These are phyloP conservation scores for Tetragonula clypearis DNA, from an alignment of 1,140 invertebrate genomes.

Conservation along the genomic window DNA sequence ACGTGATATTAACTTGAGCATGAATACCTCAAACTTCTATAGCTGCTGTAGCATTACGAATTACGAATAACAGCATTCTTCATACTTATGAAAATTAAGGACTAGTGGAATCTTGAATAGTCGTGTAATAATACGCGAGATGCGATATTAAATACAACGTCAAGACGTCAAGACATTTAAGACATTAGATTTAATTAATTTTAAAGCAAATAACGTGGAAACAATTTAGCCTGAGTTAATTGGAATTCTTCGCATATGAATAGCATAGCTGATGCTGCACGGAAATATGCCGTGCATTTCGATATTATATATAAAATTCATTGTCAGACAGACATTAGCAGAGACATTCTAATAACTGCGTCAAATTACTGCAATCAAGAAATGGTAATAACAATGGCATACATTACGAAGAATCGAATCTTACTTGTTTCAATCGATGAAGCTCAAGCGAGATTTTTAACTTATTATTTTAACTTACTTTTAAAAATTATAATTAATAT, in stretches of 20 bases:
- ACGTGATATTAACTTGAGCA: too few relatives aligned
- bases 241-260: conserved; percentile 9
- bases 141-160: background rate
- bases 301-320: background rate
- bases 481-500: too few relatives aligned
- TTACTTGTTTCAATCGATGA: too few relatives aligned
- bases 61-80: too few relatives aligned
- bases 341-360: background rate
- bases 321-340: background rate
- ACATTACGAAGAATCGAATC: background rate
- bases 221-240: background rate
- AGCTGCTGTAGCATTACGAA: too few relatives aligned
- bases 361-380: background rate
- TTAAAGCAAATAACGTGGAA: background rate
- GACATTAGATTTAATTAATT: conserved; percentile 7
- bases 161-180: background rate
- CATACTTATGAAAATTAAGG: background rate
- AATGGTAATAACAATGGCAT: background rate
- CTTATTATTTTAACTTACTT: too few relatives aligned
- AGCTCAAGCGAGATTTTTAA: too few relatives aligned
- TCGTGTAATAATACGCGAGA: background rate
- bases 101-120: background rate
- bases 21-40: too few relatives aligned
- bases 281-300: background rate
- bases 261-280: background rate